Base-by-base conservation (phyloP, 2,113 vertebrate species). In the Sapayoa aenigma region DNA sequence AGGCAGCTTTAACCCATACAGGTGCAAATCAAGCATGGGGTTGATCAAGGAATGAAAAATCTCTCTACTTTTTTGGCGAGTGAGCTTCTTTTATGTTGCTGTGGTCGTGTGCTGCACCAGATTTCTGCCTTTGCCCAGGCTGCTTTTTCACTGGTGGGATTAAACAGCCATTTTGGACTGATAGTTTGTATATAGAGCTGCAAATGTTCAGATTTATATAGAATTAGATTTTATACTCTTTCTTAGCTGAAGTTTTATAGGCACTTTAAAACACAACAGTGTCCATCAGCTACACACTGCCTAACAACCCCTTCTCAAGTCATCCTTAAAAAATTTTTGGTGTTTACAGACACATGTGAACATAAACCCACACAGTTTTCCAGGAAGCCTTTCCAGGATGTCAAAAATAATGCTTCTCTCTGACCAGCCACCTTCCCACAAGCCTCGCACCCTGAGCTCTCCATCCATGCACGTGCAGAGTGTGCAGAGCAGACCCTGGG, bases 31-130 rank as follows among this genome's bases (percentile, higher is more conserved):
- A 11, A 37, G 10, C 28, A 19, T 6, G 4, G 4, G 47, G 71
- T 47, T 23, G 23, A 46, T 27, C 18, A 19, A 20, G 30, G 30
- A 41, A 31, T 14, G 55, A 37, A 53, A 52, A 60, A 33, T 4
- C 6, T 8, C 24, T 60, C 44, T 35, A 7, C 44, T 62, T 76
- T 63, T 78, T 44, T 30, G 39, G 41, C 23, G 18, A 33, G 25
- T 1, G 11, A 0, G 0, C 47, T 75, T 16, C 33, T 46, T n/a
- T 31, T 9, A 24, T 5, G 44, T 27, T 22, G 71, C 25, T 39
- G 49, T 1, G 0, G 0, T 18, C 4, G 16, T 30, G 16, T 41
- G 24, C 11, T 0, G 0, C 24, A 6, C 13, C 46, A 12, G 23
- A 9, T 76, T 8, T 0, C 37, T 23, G 55, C 46, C 65, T 39